A percentile compares a stretch with the other conserved stretches of the same genome.
These are phyloP conservation scores for Chrysopa pallens DNA, from an alignment of 1,140 invertebrate species.

Conservation along the genomic window DNA sequence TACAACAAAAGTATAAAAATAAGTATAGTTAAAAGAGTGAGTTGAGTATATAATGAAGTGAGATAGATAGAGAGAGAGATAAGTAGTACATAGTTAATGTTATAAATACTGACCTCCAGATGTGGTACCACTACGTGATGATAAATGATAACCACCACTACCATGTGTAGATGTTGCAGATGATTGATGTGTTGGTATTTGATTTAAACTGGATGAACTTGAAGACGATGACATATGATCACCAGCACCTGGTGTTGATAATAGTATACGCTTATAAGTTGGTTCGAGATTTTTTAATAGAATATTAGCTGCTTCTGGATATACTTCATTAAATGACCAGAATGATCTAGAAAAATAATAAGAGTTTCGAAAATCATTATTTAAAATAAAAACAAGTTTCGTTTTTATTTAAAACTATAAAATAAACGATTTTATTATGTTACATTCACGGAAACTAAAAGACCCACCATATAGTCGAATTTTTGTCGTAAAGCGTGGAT, in stretches of 20 bases:
- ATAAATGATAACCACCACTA: not conserved
- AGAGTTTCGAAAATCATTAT: constrained; percentile 10
- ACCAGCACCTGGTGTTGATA: constrained; percentile 19
- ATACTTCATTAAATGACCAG: constrained; percentile 78
- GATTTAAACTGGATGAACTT: constrained; percentile 29
- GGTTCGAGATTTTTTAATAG: constrained; percentile 69
- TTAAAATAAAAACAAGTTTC: too few relatives aligned
- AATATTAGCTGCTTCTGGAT: constrained; percentile 74
- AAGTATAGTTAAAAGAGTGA: too few relatives aligned
- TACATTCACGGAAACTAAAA: too few relatives aligned
- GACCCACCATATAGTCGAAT: too few relatives aligned
- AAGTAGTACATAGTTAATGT: not conserved
- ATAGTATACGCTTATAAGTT: constrained; percentile 62
- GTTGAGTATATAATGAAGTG: too few relatives aligned
- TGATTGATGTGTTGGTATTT: not conserved
- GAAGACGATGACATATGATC: constrained; percentile 25
- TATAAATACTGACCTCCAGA: not conserved
- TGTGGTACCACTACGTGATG: not conserved
- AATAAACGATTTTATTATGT: too few relatives aligned
- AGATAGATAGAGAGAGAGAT: too few relatives aligned
- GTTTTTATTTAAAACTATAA: too few relatives aligned
- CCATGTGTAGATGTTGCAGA: not conserved
- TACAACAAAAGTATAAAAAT: too few relatives aligned
- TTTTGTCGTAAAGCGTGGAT: too few relatives aligned
- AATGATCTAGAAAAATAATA: constrained; percentile 51